Evolutionary conservation across 2,888 invertebrate genomes (phyloP).

Genomic region (Lymantria monacha): DNA sequence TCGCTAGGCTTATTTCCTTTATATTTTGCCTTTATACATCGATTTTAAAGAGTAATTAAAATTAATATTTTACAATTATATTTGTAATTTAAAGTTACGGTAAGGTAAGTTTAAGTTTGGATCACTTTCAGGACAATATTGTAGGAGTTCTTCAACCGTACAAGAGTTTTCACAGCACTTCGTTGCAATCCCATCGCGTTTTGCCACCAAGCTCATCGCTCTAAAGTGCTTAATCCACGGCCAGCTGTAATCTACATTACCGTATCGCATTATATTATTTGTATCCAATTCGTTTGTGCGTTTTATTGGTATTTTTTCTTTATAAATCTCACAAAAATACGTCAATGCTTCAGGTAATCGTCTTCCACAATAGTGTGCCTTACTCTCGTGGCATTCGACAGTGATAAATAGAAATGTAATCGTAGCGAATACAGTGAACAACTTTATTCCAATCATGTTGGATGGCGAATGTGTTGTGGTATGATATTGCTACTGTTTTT

Average conservation of each 20-base stretch:
- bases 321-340: constrained; percentile 10
- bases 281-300: constrained; percentile 4
- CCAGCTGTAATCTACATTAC: background rate
- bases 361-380: constrained; percentile 31
- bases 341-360: constrained; percentile 21
- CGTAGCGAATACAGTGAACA: constrained; percentile 4
- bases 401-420: background rate
- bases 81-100: no score
- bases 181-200: constrained; percentile 24
- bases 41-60: no score
- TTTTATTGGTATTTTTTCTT: constrained; percentile 4
- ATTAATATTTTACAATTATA: no score
- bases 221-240: constrained; percentile 6
- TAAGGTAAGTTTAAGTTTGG: no score
- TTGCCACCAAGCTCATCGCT: constrained; percentile 2
- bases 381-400: constrained; percentile 1
- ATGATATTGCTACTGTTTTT: constrained; percentile 14
- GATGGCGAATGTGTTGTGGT: constrained; percentile 7
- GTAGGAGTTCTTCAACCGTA: constrained; percentile 31
- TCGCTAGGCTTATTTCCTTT: no score
- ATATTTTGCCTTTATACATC: no score
- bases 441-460: constrained; percentile 16
- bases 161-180: constrained; percentile 47
- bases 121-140: constrained; percentile 30
- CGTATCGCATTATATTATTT: background rate